Evolutionary conservation across 2,797 vertebrate genomes (phyloP), one percentile per base, ranked within the genome.

Genomic region (Sebastes kiyomatsui): DNA sequence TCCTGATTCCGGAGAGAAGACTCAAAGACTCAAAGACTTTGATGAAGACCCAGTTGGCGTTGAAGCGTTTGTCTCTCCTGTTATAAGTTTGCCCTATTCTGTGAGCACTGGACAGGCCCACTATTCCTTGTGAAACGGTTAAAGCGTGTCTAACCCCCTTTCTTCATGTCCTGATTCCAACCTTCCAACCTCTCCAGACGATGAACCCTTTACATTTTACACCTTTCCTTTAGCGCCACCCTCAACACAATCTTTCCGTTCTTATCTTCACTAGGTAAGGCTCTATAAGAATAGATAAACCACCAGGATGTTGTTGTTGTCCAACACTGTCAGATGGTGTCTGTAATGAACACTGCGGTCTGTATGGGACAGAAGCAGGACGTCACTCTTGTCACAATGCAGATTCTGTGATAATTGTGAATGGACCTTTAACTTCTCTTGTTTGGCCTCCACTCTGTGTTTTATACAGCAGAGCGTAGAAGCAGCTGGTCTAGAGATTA

Each of bases 401-500:
- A 62, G 27, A 13, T 61, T 52, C 60, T 75, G 55, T 75, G 18
- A 7, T n/a, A 9, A 4, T 25, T 65, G 22, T 85, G 69, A 54
- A 78, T 27, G 75, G 28, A 27, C 38, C 38, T 76, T 71, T 42
- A 69, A 75, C 70, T 52, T 7, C 33, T 64, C 75, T 60, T 76
- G 60, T 80, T 27, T 60, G 82, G 35, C 66, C 67, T 75, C 38
- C 10, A 32, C 65, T 74, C 60, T 3, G 55, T 54, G 61, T 61
- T 75, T 80, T 27, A 52, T 55, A 11, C 60, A 64, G 60, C 62
- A 42, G 55, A 67, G 62, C 13, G 46, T 2, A 46, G 72, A 73
- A 74, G 84, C 89, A 92, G 89, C 89, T 91, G 86, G 80, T 88
- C 70, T 6, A 6, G 80, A 79, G 88, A 90, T 92, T 91, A 88